A percentile compares a stretch with the other conserved stretches of the same genome.
These are phyloP conservation scores for Nowickia ferox DNA, from an alignment of 2,888 invertebrate genomes.

Conservation along the genomic window DNA sequence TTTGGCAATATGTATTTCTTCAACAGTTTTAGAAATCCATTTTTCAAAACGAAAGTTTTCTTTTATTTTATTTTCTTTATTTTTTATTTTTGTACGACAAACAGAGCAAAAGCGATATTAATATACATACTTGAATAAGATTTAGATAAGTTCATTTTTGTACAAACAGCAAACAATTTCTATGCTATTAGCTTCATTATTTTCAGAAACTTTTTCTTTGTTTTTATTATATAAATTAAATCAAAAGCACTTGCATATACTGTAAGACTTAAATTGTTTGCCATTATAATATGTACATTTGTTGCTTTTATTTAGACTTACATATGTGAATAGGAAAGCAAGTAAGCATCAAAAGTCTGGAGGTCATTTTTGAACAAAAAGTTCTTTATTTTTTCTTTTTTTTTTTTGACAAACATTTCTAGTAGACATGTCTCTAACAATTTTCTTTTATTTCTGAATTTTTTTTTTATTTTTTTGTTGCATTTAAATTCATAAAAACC, in stretches of 20 bases:
- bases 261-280: slow-evolving; percentile 25
- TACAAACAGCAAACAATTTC: slow-evolving; percentile 2
- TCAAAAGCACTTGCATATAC: slow-evolving; percentile 37
- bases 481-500: slow-evolving; percentile 15
- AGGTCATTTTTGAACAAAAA: slow-evolving; percentile 51
- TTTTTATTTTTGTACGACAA: background rate
- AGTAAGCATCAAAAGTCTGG: slow-evolving; percentile 53
- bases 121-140: background rate
- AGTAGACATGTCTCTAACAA: slow-evolving; percentile 43
- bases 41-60: background rate
- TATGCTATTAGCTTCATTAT: background rate
- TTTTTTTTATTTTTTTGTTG: no score
- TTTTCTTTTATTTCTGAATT: background rate
- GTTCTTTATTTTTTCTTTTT: background rate
- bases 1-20: background rate
- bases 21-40: background rate
- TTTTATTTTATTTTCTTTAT: no score
- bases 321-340: slow-evolving; percentile 5
- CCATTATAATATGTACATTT: slow-evolving; percentile 20
- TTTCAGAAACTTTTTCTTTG: background rate
- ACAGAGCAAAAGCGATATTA: background rate
- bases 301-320: slow-evolving; percentile 11
- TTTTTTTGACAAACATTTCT: slow-evolving; percentile 15
- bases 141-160: slow-evolving; percentile 15
- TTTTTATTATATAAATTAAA: background rate